Percentiles rank a stretch among this genome's conserved stretches.
These are phyloP conservation scores for Typhlomys cinereus DNA, from an alignment of 2,113 vertebrate species.

Conservation along the genomic window DNA sequence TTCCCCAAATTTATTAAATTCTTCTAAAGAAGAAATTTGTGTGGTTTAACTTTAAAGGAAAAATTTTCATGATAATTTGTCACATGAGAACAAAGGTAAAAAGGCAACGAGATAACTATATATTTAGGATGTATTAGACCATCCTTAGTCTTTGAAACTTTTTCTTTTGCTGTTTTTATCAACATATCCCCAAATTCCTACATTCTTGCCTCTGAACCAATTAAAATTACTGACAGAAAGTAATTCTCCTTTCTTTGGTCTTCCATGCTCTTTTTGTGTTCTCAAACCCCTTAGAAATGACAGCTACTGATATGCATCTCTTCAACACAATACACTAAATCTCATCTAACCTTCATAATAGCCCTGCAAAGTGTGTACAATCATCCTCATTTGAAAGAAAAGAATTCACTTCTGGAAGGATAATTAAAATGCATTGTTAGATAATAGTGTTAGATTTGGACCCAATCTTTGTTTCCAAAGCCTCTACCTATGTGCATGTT, in stretches of 20 bases:
- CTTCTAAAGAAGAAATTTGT: slow-evolving; percentile 23
- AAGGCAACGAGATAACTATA: neutral
- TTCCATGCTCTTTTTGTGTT: neutral
- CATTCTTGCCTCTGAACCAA: neutral
- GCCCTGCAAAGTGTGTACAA: neutral
- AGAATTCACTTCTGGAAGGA: neutral
- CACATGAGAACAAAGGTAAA: neutral
- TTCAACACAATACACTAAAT: too few relatives aligned
- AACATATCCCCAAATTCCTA: neutral
- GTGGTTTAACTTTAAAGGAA: slow-evolving; percentile 28
- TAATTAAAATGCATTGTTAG: too few relatives aligned
- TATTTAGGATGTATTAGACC: neutral
- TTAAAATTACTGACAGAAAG: neutral
- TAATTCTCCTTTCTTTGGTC: neutral
- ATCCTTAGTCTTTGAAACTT: neutral
- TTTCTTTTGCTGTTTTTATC: neutral
- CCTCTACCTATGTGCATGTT: neutral
- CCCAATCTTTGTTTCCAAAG: neutral
- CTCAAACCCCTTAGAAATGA: too few relatives aligned
- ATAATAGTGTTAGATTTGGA: slow-evolving; percentile 9
- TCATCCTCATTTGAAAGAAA: neutral
- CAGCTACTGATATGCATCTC: too few relatives aligned
- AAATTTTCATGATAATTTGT: slow-evolving; percentile 35
- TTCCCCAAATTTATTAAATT: neutral
- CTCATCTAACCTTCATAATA: neutral